phyloP scores from a whole-genome alignment of 1,140 invertebrate genomes.

The Argopecten irradians region DNA sequence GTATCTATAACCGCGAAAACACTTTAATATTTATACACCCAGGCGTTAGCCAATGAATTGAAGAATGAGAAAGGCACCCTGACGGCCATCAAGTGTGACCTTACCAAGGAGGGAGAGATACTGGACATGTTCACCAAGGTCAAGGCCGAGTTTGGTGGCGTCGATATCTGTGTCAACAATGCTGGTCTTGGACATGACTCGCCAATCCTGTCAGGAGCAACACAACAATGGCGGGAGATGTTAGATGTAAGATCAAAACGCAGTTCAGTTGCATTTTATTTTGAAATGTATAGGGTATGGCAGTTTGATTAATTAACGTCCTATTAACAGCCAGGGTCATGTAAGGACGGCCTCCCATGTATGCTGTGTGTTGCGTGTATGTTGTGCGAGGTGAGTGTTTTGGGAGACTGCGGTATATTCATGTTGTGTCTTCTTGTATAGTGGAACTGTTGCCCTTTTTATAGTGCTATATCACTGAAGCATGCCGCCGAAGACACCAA shows the following conservation, averaged over 20 bases:
- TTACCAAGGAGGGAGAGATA: conserved; percentile 83
- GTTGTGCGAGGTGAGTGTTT: background rate
- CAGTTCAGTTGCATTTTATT: background rate
- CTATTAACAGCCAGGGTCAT: too few species aligned
- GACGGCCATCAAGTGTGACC: conserved; percentile 80
- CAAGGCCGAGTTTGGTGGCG: conserved; percentile 80
- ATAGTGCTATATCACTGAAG: too few species aligned
- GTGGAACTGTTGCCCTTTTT: too few species aligned
- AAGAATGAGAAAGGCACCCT: conserved; percentile 54
- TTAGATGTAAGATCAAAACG: conserved; percentile 78
- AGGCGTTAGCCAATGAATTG: conserved; percentile 56
- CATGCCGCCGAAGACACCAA: too few species aligned
- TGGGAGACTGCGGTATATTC: background rate
- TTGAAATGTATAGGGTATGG: too few species aligned
- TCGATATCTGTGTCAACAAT: conserved; percentile 86
- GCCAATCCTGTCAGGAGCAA: conserved; percentile 74
- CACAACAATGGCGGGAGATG: conserved; percentile 78
- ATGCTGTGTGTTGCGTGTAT: too few species aligned
- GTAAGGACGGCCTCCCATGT: too few species aligned
- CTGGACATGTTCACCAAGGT: conserved; percentile 81
- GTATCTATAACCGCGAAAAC: too few species aligned
- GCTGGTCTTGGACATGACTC: conserved; percentile 80
- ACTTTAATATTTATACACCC: too few species aligned
- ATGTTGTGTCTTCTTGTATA: too few species aligned
- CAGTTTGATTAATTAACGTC: too few species aligned